Evolutionary conservation across 2,797 vertebrate species (phyloP).

Genomic region (Neosalanx taihuensis): DNA sequence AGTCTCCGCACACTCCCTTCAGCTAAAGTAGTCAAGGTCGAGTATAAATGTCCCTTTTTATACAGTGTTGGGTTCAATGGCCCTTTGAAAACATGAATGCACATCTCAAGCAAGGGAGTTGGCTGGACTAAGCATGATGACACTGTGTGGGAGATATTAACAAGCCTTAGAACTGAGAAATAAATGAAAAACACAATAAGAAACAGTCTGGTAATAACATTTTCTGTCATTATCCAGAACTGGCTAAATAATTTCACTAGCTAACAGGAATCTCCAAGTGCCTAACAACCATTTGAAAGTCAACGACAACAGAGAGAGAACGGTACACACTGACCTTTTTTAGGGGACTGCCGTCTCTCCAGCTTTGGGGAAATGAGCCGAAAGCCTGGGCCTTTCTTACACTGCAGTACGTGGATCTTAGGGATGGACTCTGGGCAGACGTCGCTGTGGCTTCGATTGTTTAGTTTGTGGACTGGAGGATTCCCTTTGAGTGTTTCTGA

Average conservation of each 20-base stretch:
- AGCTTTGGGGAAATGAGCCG: conserved; percentile 60
- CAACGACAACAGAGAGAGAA: too few relatives aligned
- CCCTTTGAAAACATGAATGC: conserved; percentile 23
- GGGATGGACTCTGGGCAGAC: conserved; percentile 70
- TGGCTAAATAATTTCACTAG: not conserved
- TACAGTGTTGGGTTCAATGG: conserved; percentile 31
- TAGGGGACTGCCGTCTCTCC: conserved; percentile 56
- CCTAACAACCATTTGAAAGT: not conserved
- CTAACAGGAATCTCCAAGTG: not conserved
- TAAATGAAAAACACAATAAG: not conserved
- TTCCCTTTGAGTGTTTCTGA: conserved; percentile 67
- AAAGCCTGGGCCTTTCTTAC: conserved; percentile 53
- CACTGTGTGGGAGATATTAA: not conserved
- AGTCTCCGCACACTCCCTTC: conserved; percentile 40
- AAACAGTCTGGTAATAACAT: not conserved
- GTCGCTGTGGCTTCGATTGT: conserved; percentile 72
- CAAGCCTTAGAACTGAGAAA: not conserved
- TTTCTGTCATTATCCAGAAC: not conserved
- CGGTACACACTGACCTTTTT: conserved; percentile 64
- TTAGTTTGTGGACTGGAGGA: conserved; percentile 62
- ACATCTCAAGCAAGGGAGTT: conserved; percentile 25
- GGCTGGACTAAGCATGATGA: conserved; percentile 19
- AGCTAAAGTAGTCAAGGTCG: conserved; percentile 44
- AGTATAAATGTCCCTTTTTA: conserved; percentile 48
- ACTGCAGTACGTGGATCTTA: conserved; percentile 55